phyloP scores from a whole-genome alignment of 1,140 invertebrate species.

The Ceratina japonica region DNA sequence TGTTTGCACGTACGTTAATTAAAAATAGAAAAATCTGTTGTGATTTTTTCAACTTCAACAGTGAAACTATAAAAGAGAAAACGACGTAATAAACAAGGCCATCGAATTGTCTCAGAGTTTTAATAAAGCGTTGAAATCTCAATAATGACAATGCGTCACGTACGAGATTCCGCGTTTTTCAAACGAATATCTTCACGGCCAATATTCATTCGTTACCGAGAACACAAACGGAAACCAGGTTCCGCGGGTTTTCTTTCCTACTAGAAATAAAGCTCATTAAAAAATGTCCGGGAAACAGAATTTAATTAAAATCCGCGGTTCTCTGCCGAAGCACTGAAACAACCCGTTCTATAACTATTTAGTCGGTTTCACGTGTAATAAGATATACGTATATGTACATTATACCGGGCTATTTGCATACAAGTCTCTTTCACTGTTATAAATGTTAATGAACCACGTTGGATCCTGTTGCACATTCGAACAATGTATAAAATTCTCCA shows the following conservation, averaged over 20 bases:
- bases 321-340: conserved; percentile 4
- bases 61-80: conserved; percentile 5
- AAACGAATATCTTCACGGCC: neutral
- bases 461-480: neutral
- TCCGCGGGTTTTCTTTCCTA: no score
- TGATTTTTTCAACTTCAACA: conserved; percentile 1
- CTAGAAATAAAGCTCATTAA: neutral
- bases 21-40: no score
- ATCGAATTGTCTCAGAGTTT: neutral
- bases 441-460: conserved; percentile 53
- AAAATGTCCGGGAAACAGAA: neutral
- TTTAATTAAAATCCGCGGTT: conserved; percentile 40
- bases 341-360: conserved; percentile 22
- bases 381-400: neutral
- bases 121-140: neutral
- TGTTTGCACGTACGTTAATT: no score
- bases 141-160: neutral
- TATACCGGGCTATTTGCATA: neutral
- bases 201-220: neutral
- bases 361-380: conserved; percentile 40
- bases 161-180: neutral
- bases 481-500: neutral
- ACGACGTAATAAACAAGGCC: neutral
- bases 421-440: conserved; percentile 42
- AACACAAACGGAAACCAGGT: neutral